A percentile compares a stretch with the other conserved stretches of the same genome.
Conservation (phyloP, 1,140 invertebrate genomes). For the Neodiprion lecontei region DNA sequence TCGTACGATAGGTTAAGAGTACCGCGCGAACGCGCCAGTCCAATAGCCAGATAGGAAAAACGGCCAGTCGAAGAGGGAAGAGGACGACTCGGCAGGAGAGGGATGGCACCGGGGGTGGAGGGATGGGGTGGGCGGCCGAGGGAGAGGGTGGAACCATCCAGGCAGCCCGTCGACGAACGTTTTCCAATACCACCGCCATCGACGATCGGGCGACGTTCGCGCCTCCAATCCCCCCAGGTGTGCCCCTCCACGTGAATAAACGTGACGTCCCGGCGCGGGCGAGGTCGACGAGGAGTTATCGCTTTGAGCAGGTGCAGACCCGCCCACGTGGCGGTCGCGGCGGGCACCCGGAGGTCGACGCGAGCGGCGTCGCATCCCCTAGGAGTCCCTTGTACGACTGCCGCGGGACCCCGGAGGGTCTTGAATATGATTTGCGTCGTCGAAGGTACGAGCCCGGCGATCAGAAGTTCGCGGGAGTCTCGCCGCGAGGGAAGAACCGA, state of each 20-base stretch:
- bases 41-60: conserved; percentile 62
- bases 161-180: neutral
- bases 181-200: neutral
- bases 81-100: conserved; percentile 24
- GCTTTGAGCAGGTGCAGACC: conserved; percentile 12
- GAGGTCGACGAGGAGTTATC: conserved; percentile 29
- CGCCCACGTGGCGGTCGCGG: neutral
- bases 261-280: conserved; percentile 25
- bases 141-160: conserved; percentile 26
- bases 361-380: conserved; percentile 12
- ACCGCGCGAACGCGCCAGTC: conserved; percentile 48
- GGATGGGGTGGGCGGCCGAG: conserved; percentile 26
- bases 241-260: conserved; percentile 24
- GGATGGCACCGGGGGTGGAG: conserved; percentile 28
- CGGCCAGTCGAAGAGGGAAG: conserved; percentile 18
- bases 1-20: conserved; percentile 59
- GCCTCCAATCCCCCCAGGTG: too few relatives aligned
- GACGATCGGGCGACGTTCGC: neutral
- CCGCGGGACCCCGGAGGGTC: conserved; percentile 29
- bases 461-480: conserved; percentile 34
- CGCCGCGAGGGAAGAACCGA: conserved; percentile 27
- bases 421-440: conserved; percentile 30
- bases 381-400: conserved; percentile 23
- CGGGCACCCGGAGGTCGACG: conserved; percentile 34
- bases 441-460: conserved; percentile 25